Percentiles rank a stretch among this genome's conserved stretches.
phyloP scores from a whole-genome alignment of 92 coral and sea anemone genomes.

The Porites lobata region DNA sequence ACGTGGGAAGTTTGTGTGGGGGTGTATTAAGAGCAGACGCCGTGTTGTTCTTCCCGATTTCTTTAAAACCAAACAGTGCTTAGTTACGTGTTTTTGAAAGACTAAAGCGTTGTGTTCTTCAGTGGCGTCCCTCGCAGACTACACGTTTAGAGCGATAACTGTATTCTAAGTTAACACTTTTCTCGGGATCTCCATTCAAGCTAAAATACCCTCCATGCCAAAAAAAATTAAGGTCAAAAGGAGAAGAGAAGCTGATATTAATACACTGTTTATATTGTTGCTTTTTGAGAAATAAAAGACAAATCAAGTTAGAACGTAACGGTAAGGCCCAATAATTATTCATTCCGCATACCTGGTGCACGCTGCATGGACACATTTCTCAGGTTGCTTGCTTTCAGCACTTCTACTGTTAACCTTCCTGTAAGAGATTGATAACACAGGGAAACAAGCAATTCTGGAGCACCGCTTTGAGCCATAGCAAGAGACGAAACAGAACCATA shows the following conservation, averaged over 20 bases:
- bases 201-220: neutral
- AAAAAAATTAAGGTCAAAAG: too few relatives aligned
- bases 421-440: conserved; percentile 98
- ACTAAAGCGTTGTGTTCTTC: neutral
- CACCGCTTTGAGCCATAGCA: conserved; percentile 96
- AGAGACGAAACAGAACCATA: conserved; percentile 94
- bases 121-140: neutral
- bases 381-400: conserved; percentile 97
- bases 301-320: neutral
- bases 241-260: neutral
- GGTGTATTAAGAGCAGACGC: too few relatives aligned
- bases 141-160: neutral
- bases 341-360: conserved; percentile 89
- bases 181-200: neutral
- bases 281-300: neutral
- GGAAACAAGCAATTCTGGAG: conserved; percentile 96
- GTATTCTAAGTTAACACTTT: neutral
- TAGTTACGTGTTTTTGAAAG: neutral
- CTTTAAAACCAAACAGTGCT: neutral
- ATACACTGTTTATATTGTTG: neutral
- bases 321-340: neutral
- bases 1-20: too few relatives aligned
- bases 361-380: conserved; percentile 97
- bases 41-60: neutral
- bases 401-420: conserved; percentile 97